Percentiles rank a stretch among this genome's conserved stretches.
These are phyloP conservation scores for Misgurnus anguillicaudatus DNA, from an alignment of 2,113 vertebrate species.

Conservation along the genomic window DNA sequence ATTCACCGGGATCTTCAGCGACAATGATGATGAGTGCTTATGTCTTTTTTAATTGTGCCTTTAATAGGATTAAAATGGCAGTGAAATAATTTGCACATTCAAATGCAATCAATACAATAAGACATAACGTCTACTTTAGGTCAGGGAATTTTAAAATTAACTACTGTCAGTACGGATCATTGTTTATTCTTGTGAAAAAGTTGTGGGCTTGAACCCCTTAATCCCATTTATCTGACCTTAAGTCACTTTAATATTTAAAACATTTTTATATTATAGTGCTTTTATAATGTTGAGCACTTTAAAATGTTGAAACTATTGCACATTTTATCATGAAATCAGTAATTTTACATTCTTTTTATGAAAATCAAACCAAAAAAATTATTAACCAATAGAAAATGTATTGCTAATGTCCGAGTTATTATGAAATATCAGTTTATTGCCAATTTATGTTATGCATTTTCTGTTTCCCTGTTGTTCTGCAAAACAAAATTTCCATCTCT, in stretches of 20 bases:
- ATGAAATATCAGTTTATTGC: neutral
- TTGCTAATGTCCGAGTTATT: neutral
- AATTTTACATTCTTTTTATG: too few relatives aligned
- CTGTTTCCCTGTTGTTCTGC: neutral
- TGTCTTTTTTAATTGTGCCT: constrained; percentile 34
- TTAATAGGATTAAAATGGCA: constrained; percentile 21
- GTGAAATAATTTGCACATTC: constrained; percentile 19
- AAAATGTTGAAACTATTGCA: too few relatives aligned
- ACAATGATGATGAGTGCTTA: constrained; percentile 60
- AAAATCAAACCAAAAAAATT: too few relatives aligned
- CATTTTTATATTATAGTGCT: too few relatives aligned
- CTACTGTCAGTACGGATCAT: neutral
- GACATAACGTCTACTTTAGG: neutral
- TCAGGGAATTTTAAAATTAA: neutral
- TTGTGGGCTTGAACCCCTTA: neutral
- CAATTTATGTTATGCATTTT: neutral
- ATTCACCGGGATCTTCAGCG: constrained; percentile 62
- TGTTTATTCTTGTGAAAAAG: neutral
- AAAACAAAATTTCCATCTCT: neutral
- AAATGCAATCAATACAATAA: neutral
- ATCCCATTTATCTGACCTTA: neutral
- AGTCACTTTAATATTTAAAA: too few relatives aligned
- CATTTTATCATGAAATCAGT: too few relatives aligned
- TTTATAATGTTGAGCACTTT: too few relatives aligned
- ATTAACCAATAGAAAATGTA: neutral